Base-by-base conservation (phyloP, 1,140 invertebrate genomes). In the Hestina assimilis region DNA sequence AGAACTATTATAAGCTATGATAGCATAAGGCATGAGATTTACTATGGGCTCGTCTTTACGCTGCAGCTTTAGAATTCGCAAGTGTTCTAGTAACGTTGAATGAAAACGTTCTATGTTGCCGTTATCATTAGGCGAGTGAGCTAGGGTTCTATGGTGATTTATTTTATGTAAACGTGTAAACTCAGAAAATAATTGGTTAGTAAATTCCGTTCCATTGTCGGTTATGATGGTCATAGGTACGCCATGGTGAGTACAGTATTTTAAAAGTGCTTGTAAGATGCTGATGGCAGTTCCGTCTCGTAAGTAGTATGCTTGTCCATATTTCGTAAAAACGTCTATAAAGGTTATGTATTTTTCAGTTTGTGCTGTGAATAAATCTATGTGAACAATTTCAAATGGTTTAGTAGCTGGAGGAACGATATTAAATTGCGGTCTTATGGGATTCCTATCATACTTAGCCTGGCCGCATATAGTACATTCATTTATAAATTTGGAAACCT, bases 111-210 rank as follows among this genome's bases (percentile, higher is more conserved):
- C 65, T 28, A 64, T 48, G 3, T 50, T 61, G 1, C 61, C 54
- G 11, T 63, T 68, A 11, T 68, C 48, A 40, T 69, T 63, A 11
- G 63, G 59, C 7, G n/a, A n/a, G n/a, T n/a, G n/a, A n/a, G n/a
- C n/a, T n/a, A n/a, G n/a, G n/a, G n/a, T n/a, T n/a, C n/a, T 38
- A 24, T 66, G 59, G 9, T 63, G 66, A 7, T 57, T 57, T 9
- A 69, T 55, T 20, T 57, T 66, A 21, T 69, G 56, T 28, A 69
- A 15, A 15, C 59, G 38, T 23, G 41, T 20, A 26, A 69, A 69
- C 26, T 66, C 63, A n/a, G n/a, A n/a, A n/a, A n/a, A n/a, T n/a
- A n/a, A n/a, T n/a, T n/a, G n/a, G n/a, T n/a, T n/a, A n/a, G n/a
- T n/a, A n/a, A n/a, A n/a, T n/a, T n/a, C n/a, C n/a, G n/a, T n/a